Percentiles rank a stretch among this genome's conserved stretches.
These are phyloP conservation scores for Cavia aperea DNA, from an alignment of 2,113 vertebrate genomes.

Conservation along the genomic window DNA sequence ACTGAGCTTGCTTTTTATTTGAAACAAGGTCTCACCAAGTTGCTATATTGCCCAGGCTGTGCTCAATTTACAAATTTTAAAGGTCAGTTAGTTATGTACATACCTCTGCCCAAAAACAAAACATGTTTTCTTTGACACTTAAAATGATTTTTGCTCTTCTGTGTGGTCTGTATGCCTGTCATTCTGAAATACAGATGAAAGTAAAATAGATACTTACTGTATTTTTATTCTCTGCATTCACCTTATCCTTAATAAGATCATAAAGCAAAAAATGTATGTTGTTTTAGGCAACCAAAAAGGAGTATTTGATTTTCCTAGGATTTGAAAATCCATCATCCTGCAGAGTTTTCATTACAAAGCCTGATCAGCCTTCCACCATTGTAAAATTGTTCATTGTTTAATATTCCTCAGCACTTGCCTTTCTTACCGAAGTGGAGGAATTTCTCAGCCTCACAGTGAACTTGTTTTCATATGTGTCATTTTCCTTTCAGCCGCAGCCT, in stretches of 20 bases:
- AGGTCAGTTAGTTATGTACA: neutral
- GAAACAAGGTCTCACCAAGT: neutral
- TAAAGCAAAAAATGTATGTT: neutral
- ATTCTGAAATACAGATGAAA: neutral
- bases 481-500: conserved; percentile 85
- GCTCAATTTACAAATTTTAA: neutral
- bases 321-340: neutral
- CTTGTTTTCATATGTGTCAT: neutral
- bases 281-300: conserved; percentile 8
- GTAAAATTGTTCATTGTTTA: rapidly evolving
- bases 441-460: neutral
- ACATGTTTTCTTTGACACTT: conserved; percentile 24
- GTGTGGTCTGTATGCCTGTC: neutral
- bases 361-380: neutral
- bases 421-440: rapidly evolving
- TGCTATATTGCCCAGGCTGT: neutral
- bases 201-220: neutral
- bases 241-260: neutral
- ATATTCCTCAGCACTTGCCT: rapidly evolving
- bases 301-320: conserved; percentile 35
- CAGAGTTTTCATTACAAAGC: neutral
- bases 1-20: neutral
- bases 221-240: conserved; percentile 23
- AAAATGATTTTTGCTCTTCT: conserved; percentile 15
- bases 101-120: conserved; percentile 13